Percentiles rank a stretch among this genome's conserved stretches.
phyloP scores from a whole-genome alignment of 2,888 invertebrate genomes.

The Heliothis peltigera region DNA sequence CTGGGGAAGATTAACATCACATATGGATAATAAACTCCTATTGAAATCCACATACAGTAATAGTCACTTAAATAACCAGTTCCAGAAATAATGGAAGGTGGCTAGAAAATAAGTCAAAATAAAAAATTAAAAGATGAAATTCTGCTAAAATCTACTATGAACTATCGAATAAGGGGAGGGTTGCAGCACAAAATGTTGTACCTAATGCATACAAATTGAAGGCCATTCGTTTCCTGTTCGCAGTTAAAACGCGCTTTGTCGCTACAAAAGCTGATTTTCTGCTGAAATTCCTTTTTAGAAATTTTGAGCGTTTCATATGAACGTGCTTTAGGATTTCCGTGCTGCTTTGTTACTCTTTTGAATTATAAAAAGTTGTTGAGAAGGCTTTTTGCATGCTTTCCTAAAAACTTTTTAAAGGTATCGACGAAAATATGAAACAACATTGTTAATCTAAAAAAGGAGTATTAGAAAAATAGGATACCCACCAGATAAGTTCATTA shows the following conservation, averaged over 20 bases:
- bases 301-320: neutral
- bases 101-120: constrained; percentile 11
- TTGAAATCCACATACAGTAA: too few species aligned
- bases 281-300: constrained; percentile 30
- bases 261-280: constrained; percentile 28
- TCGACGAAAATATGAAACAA: too few species aligned
- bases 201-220: constrained; percentile 53
- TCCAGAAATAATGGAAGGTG: neutral
- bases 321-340: constrained; percentile 3
- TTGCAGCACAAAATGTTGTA: constrained; percentile 15
- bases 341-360: neutral
- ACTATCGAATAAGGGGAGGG: constrained; percentile 18
- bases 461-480: too few species aligned
- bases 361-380: neutral
- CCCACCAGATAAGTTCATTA: too few species aligned
- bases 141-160: constrained; percentile 34
- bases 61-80: neutral
- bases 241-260: constrained; percentile 18
- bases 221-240: constrained; percentile 43
- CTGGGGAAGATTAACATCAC: too few species aligned
- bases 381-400: too few species aligned
- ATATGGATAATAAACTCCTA: too few species aligned
- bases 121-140: neutral
- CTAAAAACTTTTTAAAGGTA: too few species aligned
- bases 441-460: too few species aligned